phyloP scores from a whole-genome alignment of 2,113 vertebrate species.

The Amphiprion percula region DNA sequence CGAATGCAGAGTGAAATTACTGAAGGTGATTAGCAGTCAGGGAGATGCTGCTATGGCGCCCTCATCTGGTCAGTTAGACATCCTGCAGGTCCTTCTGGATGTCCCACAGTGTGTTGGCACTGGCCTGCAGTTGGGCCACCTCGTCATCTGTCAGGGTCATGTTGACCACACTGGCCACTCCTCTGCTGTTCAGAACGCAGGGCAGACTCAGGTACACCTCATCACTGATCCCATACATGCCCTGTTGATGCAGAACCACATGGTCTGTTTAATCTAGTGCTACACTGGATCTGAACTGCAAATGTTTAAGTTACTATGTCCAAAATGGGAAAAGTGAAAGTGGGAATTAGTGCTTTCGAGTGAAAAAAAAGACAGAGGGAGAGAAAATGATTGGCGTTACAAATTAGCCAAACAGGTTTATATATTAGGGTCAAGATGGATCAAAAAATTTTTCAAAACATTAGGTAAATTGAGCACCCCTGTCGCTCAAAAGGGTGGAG shows the following conservation, averaged over 20 bases:
- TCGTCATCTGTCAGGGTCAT: slow-evolving; percentile 92
- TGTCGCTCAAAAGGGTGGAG: too few species aligned
- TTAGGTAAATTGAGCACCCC: too few species aligned
- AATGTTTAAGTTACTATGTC: too few species aligned
- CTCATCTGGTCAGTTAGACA: slow-evolving; percentile 74
- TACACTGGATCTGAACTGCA: too few species aligned
- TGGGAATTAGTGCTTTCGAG: too few species aligned
- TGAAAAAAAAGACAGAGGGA: too few species aligned
- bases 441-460: too few species aligned
- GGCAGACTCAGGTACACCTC: slow-evolving; percentile 96
- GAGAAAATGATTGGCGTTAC: too few species aligned
- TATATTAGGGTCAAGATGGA: too few species aligned
- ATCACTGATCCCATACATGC: slow-evolving; percentile 91
- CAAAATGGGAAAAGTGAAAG: too few species aligned
- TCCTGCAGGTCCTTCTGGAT: slow-evolving; percentile 95
- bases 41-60: slow-evolving; percentile 4
- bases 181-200: slow-evolving; percentile 87
- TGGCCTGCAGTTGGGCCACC: slow-evolving; percentile 90
- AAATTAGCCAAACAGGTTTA: too few species aligned
- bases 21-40: not conserved
- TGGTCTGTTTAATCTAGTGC: not conserved
- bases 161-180: slow-evolving; percentile 91
- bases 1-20: slow-evolving; percentile 8
- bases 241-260: slow-evolving; percentile 77
- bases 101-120: slow-evolving; percentile 90